Evolutionary conservation across 2,113 vertebrate species (phyloP), one percentile per base, ranked within the genome.

Genomic region (Suricata suricatta): DNA sequence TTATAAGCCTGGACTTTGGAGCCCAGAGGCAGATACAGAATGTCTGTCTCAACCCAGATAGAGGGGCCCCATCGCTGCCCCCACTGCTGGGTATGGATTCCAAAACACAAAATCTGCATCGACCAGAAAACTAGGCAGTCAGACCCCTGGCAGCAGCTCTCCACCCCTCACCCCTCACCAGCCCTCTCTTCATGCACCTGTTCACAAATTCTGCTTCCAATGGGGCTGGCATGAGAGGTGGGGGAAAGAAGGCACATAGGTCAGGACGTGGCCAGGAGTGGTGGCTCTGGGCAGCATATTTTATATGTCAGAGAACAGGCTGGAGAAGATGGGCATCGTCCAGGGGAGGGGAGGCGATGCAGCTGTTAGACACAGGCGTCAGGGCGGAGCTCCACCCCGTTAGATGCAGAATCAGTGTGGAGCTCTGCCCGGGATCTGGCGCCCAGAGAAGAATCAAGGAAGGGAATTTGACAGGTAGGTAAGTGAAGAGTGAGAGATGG

Each of bases 291-390:
- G 57, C 47, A 41, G 4, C 19, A 38, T 3, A 33, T 9, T 38
- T 10, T 29, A 31, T 27, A 17, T 17, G 17, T 52, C 31, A n/a
- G 21, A 52, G 82, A 25, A 71, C 38, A 19, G 33, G 57, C n/a
- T 77, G 47, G 35, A 44, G 15, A 50, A 21, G 41, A 33, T 5
- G 33, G 33, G 8, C 15, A 38, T 38, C n/a, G 27, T 33, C 63
- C 35, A 27, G 21, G 2, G 21, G 23, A 33, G 15, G 7, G 16
- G 71, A 72, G 52, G 21, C 7, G 29, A 2, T 3, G 12, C 0
- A 13, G 9, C 19, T 5, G 0, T 10, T 31, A 15, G 52, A 13
- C 4, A 0, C 0, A 44, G 25, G 63, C 31, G 64, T 3, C 21
- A 13, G 64, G 7, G 33, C 25, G 17, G 68, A 50, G 13, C 50